Evolutionary conservation across 2,888 invertebrate genomes (phyloP).

Genomic region (Phaonia tiefii): DNA sequence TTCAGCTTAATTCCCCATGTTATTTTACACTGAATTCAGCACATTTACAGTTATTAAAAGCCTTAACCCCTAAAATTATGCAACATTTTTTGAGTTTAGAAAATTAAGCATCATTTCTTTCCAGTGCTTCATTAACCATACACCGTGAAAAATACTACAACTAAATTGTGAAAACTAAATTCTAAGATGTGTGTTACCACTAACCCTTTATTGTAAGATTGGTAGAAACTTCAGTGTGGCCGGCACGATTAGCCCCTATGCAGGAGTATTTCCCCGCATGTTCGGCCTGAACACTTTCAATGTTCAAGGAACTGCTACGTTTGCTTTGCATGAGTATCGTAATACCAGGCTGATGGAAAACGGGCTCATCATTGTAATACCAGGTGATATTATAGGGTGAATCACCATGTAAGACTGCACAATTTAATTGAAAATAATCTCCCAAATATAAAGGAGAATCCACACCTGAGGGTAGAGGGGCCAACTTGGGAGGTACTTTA

Average conservation of each 20-base stretch:
- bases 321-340: conserved; percentile 81
- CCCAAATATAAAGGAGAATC: conserved; percentile 84
- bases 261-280: conserved; percentile 90
- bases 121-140: conserved; percentile 41
- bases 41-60: conserved; percentile 48
- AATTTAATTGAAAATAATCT: conserved; percentile 84
- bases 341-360: conserved; percentile 73
- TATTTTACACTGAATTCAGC: conserved; percentile 53
- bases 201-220: conserved; percentile 79
- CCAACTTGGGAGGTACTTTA: conserved; percentile 84
- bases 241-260: conserved; percentile 84
- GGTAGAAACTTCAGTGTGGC: conserved; percentile 80
- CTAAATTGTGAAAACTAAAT: conserved; percentile 1
- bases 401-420: conserved; percentile 89
- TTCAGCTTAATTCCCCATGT: not conserved
- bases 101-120: conserved; percentile 6
- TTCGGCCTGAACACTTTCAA: conserved; percentile 83
- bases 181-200: conserved; percentile 70
- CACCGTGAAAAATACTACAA: conserved; percentile 9
- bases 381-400: conserved; percentile 89
- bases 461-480: conserved; percentile 83
- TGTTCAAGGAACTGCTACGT: conserved; percentile 84
- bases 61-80: conserved; percentile 62
- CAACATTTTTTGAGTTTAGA: conserved; percentile 3
- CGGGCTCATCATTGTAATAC: conserved; percentile 83